Conservation (phyloP, 2,888 invertebrate genomes). For the Ptychoptera contaminata region DNA sequence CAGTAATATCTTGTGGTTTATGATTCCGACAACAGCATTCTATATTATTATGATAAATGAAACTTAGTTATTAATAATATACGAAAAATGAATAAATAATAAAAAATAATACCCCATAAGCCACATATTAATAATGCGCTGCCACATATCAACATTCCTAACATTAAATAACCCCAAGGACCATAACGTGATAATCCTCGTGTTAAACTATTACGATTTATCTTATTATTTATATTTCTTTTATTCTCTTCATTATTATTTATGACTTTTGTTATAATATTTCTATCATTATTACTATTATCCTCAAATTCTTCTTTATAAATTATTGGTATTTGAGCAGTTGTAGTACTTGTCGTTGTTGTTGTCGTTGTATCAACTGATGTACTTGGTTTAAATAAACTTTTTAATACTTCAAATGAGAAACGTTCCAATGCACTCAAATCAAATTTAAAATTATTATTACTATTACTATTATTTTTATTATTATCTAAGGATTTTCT, state of each 20-base stretch:
- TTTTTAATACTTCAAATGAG: slow-evolving; percentile 26
- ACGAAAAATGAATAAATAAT: slow-evolving; percentile 11
- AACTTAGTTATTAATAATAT: neutral
- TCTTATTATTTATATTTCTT: slow-evolving; percentile 16
- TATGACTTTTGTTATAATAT: neutral
- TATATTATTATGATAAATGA: too few species aligned
- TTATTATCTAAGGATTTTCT: neutral
- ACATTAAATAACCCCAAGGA: slow-evolving; percentile 56
- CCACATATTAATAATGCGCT: slow-evolving; percentile 53
- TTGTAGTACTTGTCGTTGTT: too few species aligned
- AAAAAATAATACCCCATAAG: slow-evolving; percentile 52
- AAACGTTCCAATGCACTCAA: slow-evolving; percentile 26
- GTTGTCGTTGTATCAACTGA: slow-evolving; percentile 14
- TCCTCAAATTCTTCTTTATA: slow-evolving; percentile 3
- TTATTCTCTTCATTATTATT: slow-evolving; percentile 1
- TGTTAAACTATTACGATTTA: slow-evolving; percentile 28
- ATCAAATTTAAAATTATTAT: slow-evolving; percentile 16
- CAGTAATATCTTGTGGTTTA: slow-evolving; percentile 18
- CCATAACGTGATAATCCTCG: slow-evolving; percentile 52
- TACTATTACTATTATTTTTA: too few species aligned
- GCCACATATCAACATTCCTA: slow-evolving; percentile 54
- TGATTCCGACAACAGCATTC: slow-evolving; percentile 32
- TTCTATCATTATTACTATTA: neutral
- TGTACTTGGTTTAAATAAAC: slow-evolving; percentile 24
- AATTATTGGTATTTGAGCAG: slow-evolving; percentile 1